A percentile compares a stretch with the other conserved stretches of the same genome.
These are phyloP conservation scores for Kudoa iwatai DNA, from an alignment of 30 jellyfish, hydroid and myxozoan species.

Conservation along the genomic window DNA sequence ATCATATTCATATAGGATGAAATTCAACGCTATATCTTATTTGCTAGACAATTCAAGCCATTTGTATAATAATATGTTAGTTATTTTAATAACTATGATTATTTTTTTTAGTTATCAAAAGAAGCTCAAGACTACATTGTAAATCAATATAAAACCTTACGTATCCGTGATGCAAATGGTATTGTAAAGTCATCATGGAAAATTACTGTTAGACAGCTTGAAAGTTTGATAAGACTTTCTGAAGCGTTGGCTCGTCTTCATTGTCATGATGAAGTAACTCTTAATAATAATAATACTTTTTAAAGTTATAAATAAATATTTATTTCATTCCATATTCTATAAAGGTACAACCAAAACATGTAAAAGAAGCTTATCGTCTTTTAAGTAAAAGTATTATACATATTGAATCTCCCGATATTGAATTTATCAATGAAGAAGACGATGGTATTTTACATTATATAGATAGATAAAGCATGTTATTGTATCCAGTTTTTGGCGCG, in stretches of 20 bases:
- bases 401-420: conserved; percentile 87
- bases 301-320: background rate
- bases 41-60: background rate
- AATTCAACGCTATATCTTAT: background rate
- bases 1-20: background rate
- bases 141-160: conserved; percentile 32
- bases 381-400: conserved; percentile 52
- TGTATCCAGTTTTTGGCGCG: no score
- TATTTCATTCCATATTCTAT: background rate
- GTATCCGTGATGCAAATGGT: conserved; percentile 60
- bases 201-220: conserved; percentile 76
- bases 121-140: conserved; percentile 79
- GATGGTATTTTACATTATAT: conserved; percentile 4
- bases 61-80: background rate
- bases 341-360: conserved; percentile 63
- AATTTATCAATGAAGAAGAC: conserved; percentile 15
- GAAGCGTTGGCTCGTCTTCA: conserved; percentile 81
- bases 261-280: conserved; percentile 55
- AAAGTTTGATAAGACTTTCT: conserved; percentile 68
- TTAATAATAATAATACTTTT: background rate
- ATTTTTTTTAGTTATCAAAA: conserved; percentile 11
- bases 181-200: conserved; percentile 73
- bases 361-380: conserved; percentile 64
- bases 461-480: no score
- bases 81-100: no score